Conservation (phyloP, 2,113 vertebrate genomes). For the Pogona vitticeps region DNA sequence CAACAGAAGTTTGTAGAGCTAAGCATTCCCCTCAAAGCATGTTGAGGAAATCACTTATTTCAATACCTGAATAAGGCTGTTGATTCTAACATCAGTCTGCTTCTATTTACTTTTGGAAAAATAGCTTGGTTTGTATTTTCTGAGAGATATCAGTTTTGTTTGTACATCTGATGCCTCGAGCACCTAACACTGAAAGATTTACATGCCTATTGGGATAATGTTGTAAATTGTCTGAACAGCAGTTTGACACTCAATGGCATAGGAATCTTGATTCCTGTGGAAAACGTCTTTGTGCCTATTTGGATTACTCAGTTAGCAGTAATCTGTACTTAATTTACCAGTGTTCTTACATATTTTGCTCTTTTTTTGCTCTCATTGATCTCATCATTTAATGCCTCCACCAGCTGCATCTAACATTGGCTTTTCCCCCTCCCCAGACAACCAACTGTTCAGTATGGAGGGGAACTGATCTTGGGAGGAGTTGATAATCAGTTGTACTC, state of each 20-base stretch:
- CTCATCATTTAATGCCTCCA: not conserved
- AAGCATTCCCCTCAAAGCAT: no score
- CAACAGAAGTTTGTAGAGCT: no score
- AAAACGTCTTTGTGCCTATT: not conserved
- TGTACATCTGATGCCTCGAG: no score
- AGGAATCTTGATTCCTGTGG: no score
- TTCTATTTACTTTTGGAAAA: not conserved
- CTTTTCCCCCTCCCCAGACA: conserved; percentile 41
- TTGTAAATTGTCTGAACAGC: no score
- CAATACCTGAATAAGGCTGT: no score
- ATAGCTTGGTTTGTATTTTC: no score
- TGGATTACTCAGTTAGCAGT: not conserved
- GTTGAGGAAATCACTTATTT: no score
- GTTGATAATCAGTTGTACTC: conserved; percentile 54
- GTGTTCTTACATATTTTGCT: not conserved
- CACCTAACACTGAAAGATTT: no score
- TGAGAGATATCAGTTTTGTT: no score
- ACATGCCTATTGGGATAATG: no score
- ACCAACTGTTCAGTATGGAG: conserved; percentile 61
- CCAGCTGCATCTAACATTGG: accelerated
- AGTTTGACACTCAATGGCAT: not conserved
- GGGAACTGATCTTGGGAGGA: conserved; percentile 71
- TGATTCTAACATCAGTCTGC: not conserved
- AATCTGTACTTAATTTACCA: not conserved
- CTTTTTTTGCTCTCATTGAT: not conserved